phyloP scores from a whole-genome alignment of 2,113 vertebrate species.

The Panthera tigris region DNA sequence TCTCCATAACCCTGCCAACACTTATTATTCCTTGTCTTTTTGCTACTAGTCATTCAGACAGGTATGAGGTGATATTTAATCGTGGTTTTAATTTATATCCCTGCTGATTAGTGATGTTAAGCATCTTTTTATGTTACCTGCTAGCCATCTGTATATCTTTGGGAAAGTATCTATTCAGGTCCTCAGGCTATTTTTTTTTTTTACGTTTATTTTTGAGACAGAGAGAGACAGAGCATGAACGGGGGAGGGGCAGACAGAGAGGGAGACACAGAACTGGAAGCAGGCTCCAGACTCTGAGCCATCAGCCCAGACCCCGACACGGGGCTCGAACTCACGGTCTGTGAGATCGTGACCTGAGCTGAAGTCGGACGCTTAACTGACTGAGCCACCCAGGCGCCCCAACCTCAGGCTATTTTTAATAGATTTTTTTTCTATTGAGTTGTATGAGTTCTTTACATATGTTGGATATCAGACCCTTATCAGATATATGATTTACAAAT shows the following conservation, averaged over 20 bases:
- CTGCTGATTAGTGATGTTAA: neutral
- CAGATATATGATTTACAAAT: neutral
- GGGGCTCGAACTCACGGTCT: too few species aligned
- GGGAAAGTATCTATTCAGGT: neutral
- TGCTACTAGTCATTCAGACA: neutral
- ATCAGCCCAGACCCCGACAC: too few species aligned
- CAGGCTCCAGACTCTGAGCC: too few species aligned
- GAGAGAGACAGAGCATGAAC: too few species aligned
- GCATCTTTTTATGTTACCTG: neutral
- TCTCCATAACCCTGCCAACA: neutral
- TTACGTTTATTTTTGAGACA: too few species aligned
- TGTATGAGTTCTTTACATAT: neutral
- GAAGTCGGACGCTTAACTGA: too few species aligned
- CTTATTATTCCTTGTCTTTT: neutral
- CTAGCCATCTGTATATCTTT: neutral
- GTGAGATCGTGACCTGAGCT: too few species aligned
- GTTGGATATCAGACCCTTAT: neutral
- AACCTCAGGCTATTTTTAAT: neutral
- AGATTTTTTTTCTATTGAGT: neutral
- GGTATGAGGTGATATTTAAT: neutral
- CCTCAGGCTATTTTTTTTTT: neutral
- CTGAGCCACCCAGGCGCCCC: too few species aligned
- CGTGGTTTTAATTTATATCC: neutral
- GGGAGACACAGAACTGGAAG: too few species aligned
- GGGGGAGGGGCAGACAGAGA: too few species aligned